These are phyloP conservation scores for Argya squamiceps DNA, from an alignment of 2,797 vertebrate species.

Conservation along the genomic window DNA sequence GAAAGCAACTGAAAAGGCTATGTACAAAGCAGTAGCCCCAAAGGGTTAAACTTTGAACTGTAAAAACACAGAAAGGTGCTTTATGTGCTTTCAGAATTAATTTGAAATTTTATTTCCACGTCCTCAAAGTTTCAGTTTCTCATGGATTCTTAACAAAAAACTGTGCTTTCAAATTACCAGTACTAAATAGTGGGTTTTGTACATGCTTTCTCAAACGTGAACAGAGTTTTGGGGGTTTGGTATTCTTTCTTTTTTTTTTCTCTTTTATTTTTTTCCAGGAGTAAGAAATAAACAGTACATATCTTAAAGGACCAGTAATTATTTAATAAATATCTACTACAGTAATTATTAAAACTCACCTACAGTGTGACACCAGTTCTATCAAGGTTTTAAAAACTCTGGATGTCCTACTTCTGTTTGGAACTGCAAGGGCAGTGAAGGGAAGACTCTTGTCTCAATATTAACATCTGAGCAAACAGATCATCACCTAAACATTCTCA, in stretches of 20 bases:
- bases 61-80: background rate
- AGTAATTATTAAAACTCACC: background rate
- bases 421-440: background rate
- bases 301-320: background rate
- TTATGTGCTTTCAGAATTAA: background rate
- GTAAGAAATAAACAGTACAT: background rate
- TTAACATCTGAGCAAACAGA: background rate
- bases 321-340: too few relatives aligned
- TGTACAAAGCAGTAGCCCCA: background rate
- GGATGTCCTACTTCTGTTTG: background rate
- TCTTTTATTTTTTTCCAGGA: background rate
- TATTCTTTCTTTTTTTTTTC: background rate
- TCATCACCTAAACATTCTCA: background rate
- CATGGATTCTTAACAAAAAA: background rate
- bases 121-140: background rate
- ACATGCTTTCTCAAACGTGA: background rate
- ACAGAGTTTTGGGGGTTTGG: background rate
- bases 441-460: background rate
- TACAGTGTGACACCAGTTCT: background rate
- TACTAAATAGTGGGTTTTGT: background rate
- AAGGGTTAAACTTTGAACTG: background rate
- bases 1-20: background rate
- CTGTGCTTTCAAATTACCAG: background rate
- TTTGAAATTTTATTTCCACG: background rate
- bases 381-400: background rate